Conservation (phyloP, 2,113 vertebrate species). For the Bubalus kerabau region DNA sequence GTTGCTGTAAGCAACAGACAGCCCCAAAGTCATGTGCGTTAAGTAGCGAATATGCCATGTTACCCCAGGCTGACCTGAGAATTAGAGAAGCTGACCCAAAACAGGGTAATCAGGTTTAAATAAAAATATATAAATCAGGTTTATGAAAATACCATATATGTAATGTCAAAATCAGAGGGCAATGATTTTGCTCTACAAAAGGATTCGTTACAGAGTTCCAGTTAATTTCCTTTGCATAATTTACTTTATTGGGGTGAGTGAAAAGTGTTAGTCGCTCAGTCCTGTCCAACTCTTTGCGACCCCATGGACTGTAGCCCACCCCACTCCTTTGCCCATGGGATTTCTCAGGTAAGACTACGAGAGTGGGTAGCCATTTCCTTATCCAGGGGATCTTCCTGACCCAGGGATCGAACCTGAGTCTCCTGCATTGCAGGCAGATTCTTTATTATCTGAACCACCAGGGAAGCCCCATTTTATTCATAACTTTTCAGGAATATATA, state of each 20-base stretch:
- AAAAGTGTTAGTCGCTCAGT: background rate
- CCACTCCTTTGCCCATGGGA: background rate
- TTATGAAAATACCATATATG: background rate
- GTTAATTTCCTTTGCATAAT: background rate
- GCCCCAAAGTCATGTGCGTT: background rate
- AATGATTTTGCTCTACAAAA: background rate
- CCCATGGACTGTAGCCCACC: background rate
- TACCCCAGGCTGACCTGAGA: background rate
- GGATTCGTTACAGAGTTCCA: background rate
- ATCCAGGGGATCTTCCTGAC: background rate
- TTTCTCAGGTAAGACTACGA: background rate
- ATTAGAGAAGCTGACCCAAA: background rate
- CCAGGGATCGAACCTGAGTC: background rate
- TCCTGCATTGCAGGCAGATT: background rate
- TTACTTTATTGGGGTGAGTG: background rate
- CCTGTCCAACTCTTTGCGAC: fast-evolving
- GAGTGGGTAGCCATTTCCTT: background rate
- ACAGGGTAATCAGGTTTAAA: background rate
- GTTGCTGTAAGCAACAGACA: background rate
- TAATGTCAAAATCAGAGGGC: background rate
- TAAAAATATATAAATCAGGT: background rate
- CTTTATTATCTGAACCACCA: background rate
- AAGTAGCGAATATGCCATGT: background rate
- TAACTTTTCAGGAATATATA: background rate
- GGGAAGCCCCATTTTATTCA: background rate